Base-by-base conservation (phyloP, 2,797 vertebrate species). In the Dicrostonyx torquatus region DNA sequence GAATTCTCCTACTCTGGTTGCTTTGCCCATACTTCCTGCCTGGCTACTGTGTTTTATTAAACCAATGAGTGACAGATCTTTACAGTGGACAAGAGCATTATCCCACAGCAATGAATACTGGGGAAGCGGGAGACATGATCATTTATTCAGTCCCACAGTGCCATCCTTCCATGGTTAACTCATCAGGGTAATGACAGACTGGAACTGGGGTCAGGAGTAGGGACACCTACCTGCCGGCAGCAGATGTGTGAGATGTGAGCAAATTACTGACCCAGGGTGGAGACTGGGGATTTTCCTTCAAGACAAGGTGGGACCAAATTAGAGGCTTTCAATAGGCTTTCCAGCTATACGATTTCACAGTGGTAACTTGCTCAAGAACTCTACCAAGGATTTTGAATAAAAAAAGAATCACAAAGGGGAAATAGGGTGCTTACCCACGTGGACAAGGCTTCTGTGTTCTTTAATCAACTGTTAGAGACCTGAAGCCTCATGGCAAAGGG, bases 341-440 rank as follows among this genome's bases (percentile, higher is more conserved):
- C 66, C 5, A 76, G 68, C 20, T 70, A 58, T 45, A 17, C 12
- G 87, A 45, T 91, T 76, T 34, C 55, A 70, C 10, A 76, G 48
- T 62, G 77, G 73, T 40, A 73, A 58, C 22, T 79, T 72, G 11
- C 14, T 50, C 50, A 87, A 62, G 22, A 77, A 93, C 76, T 62
- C 40, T 48, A 26, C 60, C 8, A 40, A 34, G 62, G 34, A 94
- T 64, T 86, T 89, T 40, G 64, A 88, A 80, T n/a, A 55, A 55
- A 55, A 89, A 91, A 95, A 90, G 75, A 78, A 68, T 40, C 18
- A 84, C 64, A 96, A 90, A 90, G 82, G 90, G 92, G 93, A 86
- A 79, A 20, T 6, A 90, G 45, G 26, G 12, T 45, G 66, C 31
- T 72, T 75, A 87, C 14, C 85, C 87, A 85, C 76, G n/a, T 24